Conservation (phyloP, 2,888 invertebrate species). For the Pristionchus fissidentatus region DNA sequence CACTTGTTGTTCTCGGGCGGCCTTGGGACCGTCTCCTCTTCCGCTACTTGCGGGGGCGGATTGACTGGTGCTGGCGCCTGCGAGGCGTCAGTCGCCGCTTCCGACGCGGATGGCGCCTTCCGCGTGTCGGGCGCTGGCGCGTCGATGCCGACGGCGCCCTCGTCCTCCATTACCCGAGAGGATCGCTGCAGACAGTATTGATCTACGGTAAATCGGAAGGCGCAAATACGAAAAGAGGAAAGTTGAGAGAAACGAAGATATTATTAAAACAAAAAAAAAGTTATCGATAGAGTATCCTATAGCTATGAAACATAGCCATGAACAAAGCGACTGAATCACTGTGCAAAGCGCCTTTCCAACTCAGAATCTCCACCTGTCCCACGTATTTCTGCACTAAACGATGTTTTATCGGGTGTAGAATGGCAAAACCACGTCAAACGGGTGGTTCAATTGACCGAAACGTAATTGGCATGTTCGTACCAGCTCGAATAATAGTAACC, state of each 20-base stretch:
- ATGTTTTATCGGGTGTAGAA: no score
- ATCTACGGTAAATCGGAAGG: background rate
- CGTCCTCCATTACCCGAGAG: slow-evolving; percentile 41
- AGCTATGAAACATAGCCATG: no score
- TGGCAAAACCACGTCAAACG: no score
- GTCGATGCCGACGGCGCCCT: slow-evolving; percentile 10
- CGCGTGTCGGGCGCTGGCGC: slow-evolving; percentile 1
- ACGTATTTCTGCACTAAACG: background rate
- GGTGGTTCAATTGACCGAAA: background rate
- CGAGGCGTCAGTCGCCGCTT: background rate
- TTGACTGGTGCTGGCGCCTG: background rate
- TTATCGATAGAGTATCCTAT: no score
- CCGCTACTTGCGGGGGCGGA: background rate
- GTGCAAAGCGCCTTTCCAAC: background rate
- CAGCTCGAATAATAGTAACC: slow-evolving; percentile 31
- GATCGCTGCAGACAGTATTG: background rate
- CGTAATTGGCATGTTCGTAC: background rate
- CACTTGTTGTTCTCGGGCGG: slow-evolving; percentile 38
- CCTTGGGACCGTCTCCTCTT: slow-evolving; percentile 27
- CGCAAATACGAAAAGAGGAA: no score
- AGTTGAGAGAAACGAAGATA: no score
- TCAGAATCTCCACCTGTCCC: slow-evolving; percentile 27
- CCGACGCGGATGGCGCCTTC: background rate
- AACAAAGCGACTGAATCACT: no score
- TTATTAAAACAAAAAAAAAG: no score